phyloP scores from a whole-genome alignment of 2,888 invertebrate genomes.

The Xestia xanthographa region DNA sequence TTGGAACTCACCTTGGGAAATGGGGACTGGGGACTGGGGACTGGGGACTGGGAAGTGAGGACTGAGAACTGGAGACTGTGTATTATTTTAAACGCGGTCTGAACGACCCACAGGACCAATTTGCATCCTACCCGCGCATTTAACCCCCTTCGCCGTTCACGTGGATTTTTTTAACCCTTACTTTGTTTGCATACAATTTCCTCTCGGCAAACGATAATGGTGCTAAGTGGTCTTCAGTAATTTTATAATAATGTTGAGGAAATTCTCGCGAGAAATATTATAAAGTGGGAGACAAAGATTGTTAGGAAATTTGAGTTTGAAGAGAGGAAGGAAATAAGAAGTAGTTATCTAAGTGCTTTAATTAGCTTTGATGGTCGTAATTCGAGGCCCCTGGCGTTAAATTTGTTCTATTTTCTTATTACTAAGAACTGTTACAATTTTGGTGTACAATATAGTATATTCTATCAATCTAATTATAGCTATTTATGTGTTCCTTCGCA shows the following conservation, averaged over 20 bases:
- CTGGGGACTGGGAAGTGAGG: constrained; percentile 29
- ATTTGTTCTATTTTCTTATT: not conserved
- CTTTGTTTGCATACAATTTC: constrained; percentile 64
- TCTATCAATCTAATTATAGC: not conserved
- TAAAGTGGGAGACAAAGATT: constrained; percentile 36
- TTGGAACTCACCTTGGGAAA: constrained; percentile 37
- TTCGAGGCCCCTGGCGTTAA: not conserved
- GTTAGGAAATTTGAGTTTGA: constrained; percentile 24
- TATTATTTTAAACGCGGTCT: constrained; percentile 69
- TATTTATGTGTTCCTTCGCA: too few species aligned
- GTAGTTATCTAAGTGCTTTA: constrained; percentile 22
- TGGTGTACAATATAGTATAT: not conserved
- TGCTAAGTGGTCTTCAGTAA: constrained; percentile 60
- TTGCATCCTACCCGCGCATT: constrained; percentile 65
- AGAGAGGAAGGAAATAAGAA: constrained; percentile 3
- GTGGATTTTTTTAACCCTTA: constrained; percentile 57
- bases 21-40: constrained; percentile 27
- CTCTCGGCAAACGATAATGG: constrained; percentile 57
- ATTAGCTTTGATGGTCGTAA: constrained; percentile 33
- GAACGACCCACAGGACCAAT: constrained; percentile 63
- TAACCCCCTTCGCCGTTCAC: constrained; percentile 61
- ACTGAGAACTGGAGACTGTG: constrained; percentile 37
- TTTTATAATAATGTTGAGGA: constrained; percentile 45
- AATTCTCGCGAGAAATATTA: constrained; percentile 44
- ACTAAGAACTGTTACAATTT: not conserved